phyloP scores from a whole-genome alignment of 1,140 invertebrate genomes.

The Tetraneura akinire region DNA sequence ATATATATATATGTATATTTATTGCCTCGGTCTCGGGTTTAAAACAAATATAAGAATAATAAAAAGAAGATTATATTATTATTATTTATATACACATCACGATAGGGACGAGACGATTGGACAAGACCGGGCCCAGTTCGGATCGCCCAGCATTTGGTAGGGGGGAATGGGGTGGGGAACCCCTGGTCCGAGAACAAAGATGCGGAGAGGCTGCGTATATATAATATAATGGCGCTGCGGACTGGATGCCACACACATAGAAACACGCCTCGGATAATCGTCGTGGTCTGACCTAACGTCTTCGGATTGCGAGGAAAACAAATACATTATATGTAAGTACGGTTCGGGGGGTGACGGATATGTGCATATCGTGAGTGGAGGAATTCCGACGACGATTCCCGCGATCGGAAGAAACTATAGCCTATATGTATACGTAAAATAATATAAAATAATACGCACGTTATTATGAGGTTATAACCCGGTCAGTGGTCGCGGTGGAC shows the following conservation, averaged over 20 bases:
- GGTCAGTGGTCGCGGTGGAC: no score
- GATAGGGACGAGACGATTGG: neutral
- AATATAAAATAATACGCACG: no score
- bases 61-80: no score
- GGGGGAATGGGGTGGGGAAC: neutral
- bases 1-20: neutral
- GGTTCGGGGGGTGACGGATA: neutral
- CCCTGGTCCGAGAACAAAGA: neutral
- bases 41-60: conserved; percentile 49
- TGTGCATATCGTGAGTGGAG: neutral
- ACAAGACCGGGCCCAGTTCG: no score
- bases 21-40: conserved; percentile 38
- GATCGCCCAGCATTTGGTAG: neutral
- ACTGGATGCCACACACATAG: conserved; percentile 47
- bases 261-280: conserved; percentile 7
- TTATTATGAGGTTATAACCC: no score
- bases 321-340: no score
- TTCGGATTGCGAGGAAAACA: conserved; percentile 4
- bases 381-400: neutral
- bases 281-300: neutral
- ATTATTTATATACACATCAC: no score
- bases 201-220: neutral
- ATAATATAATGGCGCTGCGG: conserved; percentile 35
- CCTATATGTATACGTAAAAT: no score
- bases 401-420: no score